Evolutionary conservation across 2,113 vertebrate species (phyloP).

Genomic region (Vireo altiloquus): DNA sequence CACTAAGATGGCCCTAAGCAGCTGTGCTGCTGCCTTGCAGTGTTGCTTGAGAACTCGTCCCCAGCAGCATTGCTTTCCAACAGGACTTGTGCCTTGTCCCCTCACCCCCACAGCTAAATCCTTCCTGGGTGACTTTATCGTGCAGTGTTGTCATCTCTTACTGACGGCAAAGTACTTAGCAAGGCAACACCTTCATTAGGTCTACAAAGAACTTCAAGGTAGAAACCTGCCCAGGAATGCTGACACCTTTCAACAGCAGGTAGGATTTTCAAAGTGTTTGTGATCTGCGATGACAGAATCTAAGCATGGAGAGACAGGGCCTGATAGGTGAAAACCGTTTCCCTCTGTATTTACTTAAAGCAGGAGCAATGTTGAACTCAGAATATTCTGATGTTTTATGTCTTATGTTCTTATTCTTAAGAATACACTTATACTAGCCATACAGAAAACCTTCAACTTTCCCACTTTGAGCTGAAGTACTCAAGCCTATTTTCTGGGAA

Average conservation of each 20-base stretch:
- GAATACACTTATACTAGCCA: neutral
- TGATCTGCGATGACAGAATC: neutral
- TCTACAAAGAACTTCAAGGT: neutral
- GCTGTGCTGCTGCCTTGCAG: neutral
- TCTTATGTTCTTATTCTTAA: neutral
- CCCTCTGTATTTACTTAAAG: neutral
- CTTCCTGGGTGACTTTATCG: neutral
- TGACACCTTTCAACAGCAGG: neutral
- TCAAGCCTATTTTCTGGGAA: neutral
- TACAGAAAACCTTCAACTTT: neutral
- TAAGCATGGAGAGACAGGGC: neutral
- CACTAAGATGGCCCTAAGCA: neutral
- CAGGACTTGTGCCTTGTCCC: neutral
- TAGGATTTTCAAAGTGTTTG: neutral
- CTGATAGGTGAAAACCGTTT: neutral
- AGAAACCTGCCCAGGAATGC: neutral
- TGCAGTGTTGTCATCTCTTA: neutral
- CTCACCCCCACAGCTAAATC: neutral
- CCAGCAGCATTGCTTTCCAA: neutral
- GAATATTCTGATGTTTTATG: neutral
- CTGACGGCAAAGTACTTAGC: neutral
- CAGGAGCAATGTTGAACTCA: neutral
- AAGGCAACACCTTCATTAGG: neutral
- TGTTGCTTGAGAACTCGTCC: neutral
- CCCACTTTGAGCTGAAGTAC: neutral